Conservation (phyloP, 2,113 vertebrate species). For the Passer domesticus region DNA sequence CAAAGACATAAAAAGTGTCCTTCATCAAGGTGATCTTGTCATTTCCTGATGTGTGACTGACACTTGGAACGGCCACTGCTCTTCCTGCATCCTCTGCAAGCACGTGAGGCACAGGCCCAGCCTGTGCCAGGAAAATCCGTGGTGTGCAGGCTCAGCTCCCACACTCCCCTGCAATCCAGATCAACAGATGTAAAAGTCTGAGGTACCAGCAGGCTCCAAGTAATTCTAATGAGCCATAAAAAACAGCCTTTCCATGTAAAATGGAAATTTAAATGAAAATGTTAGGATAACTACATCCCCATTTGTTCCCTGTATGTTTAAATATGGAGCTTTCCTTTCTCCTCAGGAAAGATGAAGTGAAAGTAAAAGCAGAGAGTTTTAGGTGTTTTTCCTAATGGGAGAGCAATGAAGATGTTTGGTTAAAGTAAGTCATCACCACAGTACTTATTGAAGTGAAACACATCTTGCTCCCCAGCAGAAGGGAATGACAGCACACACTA, state of each 20-base stretch:
- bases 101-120: accelerated
- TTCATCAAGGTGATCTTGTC: background rate
- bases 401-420: background rate
- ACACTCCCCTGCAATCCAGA: background rate
- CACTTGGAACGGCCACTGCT: background rate
- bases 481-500: background rate
- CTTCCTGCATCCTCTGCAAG: background rate
- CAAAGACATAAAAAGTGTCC: background rate
- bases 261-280: background rate
- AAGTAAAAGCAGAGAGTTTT: background rate
- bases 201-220: background rate
- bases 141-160: background rate
- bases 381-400: background rate
- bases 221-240: background rate
- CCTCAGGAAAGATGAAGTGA: background rate
- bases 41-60: background rate
- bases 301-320: background rate
- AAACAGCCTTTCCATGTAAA: background rate
- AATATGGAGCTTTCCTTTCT: background rate
- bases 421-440: background rate
- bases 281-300: background rate
- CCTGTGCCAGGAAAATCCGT: accelerated
- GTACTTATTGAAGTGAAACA: background rate
- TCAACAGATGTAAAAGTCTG: background rate
- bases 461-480: background rate